Base-by-base conservation (phyloP, 2,113 vertebrate species). In the Etia nguti region DNA sequence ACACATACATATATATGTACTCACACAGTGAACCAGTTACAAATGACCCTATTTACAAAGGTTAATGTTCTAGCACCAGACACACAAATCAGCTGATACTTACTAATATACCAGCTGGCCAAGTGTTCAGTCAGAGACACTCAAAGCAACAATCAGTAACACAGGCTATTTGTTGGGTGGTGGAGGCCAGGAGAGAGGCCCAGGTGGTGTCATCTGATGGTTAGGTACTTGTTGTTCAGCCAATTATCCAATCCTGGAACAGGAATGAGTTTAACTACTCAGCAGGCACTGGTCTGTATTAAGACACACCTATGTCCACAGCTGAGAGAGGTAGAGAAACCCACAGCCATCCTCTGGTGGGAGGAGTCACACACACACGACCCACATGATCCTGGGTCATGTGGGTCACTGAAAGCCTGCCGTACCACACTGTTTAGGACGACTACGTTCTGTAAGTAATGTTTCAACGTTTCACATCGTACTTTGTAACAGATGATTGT, bases 371-470 rank as follows among this genome's bases (percentile, higher is more conserved):
- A 9, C 34, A 34, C n/a, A 11, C 59, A 62, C 29, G 29, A 29
- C 29, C 29, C 29, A 29, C 59, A 62, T 31, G 34, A 62, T 20
- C 59, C 31, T 11, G 59, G 29, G 31, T 60, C 57, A 1, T 6
- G n/a, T n/a, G n/a, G n/a, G n/a, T n/a, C n/a, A n/a, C 34, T 36
- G 34, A 8, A 11, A 36, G 59, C 59, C 34, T 36, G 34, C 59
- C 29, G 7, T 12, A n/a, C 54, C 54, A 0, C n/a, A 4, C 6
- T 24, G n/a, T 55, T 6, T 0, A 55, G 52, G 10, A 55, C 52
- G 10, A 55, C 54, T 55, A 6, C 10, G 10, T 22, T 24, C 54
- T 55, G 52, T 54, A 6, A 34, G 31, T 31, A 52, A 20, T 20
- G 52, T 54, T 4, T 43, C 41, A 43, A 9, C 8, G 11, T 6